A percentile compares a stretch with the other conserved stretches of the same genome.
phyloP scores from a whole-genome alignment of 1,140 invertebrate species.

The Formica selysi region DNA sequence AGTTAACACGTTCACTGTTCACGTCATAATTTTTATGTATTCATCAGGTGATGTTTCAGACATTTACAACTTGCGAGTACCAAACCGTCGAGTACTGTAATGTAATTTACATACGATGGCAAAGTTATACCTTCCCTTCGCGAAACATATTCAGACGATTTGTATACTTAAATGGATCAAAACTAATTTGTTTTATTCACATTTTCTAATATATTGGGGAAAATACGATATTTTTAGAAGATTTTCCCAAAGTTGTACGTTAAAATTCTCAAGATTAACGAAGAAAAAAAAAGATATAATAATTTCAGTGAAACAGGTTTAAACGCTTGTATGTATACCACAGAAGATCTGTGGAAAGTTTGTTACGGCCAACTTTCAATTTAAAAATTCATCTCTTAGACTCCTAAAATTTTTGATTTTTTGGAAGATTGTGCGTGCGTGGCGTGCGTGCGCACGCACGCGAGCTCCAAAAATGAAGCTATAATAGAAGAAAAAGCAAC shows the following conservation, averaged over 20 bases:
- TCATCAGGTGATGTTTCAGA: background rate
- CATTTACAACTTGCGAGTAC: background rate
- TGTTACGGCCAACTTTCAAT: background rate
- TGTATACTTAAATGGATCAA: too few species aligned
- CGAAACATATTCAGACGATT: too few species aligned
- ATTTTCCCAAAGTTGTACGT: background rate
- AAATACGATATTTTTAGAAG: background rate
- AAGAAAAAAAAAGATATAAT: too few species aligned
- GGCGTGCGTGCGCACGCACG: too few species aligned
- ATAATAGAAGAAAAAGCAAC: background rate
- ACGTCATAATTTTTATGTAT: background rate
- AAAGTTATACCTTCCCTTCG: background rate
- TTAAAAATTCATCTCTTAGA: background rate
- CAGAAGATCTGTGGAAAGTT: background rate
- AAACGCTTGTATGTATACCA: too few species aligned
- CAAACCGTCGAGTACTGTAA: background rate
- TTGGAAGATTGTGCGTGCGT: background rate
- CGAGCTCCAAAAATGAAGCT: background rate
- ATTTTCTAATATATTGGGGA: too few species aligned
- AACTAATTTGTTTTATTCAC: too few species aligned
- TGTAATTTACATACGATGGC: background rate
- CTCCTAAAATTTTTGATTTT: background rate
- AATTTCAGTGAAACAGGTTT: too few species aligned
- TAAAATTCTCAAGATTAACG: background rate
- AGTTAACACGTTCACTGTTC: slow-evolving; percentile 1